Evolutionary conservation across 2,888 invertebrate species (phyloP), one percentile per base, ranked within the genome.

Genomic region (Aleiodes alternator): DNA sequence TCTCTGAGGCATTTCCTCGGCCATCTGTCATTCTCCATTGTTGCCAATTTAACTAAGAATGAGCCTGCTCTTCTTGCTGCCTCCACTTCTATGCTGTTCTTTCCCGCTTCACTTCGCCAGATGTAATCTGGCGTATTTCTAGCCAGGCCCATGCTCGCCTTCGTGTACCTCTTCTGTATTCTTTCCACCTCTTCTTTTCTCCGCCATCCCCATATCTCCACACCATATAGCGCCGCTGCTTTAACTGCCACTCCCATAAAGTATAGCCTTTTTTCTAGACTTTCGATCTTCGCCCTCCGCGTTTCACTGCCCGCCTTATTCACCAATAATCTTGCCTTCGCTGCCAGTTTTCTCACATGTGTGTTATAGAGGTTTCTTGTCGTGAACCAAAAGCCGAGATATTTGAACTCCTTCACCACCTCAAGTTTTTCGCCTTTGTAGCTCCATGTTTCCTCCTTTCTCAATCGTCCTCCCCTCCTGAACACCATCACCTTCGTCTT

Each of bases 201-300:
- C 16, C 53, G n/a, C 57, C 57, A 69, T 8, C 81, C 80, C 43
- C 78, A 79, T 3, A 81, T 68, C 43, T 76, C 77, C 0, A 78
- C 79, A 12, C 69, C 74, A 43, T 73, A 76, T 43, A 76, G 7
- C 9, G 57, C 48, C 16, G 76, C 48, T 9, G 51, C 11, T 14
- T 51, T 51, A 6, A 51, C 51, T 51, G 14, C 14, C 11, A 51
- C 51, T 9, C 51, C 51, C 51, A 51, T 51, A 4, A 51, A 51
- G 8, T 51, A 51, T 4, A 51, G 8, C 8, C 51, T 51, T 9
- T 9, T 51, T n/a, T 14, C 51, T 6, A 51, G 9, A 51, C 8
- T 9, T 51, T 51, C 14, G 0, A 51, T 4, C 14, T 9, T 51
- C 8, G n/a, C 51, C 14, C 4, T 14, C 51, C n/a, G 3, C 51